Base-by-base conservation (phyloP, 1,140 invertebrate genomes). In the Aphelenchoides fujianensis region DNA sequence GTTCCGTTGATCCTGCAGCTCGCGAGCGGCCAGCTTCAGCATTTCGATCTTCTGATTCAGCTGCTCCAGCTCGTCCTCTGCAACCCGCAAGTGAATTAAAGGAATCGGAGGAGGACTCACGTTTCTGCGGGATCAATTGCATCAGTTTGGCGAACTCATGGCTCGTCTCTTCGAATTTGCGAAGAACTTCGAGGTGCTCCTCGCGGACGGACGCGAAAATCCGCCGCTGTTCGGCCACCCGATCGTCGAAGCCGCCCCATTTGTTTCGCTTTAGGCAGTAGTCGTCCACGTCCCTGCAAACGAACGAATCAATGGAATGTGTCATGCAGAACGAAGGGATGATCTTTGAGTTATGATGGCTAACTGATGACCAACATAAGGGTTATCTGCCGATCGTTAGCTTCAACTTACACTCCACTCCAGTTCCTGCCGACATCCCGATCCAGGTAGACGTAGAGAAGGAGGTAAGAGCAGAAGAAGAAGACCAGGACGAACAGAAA, bases 1-100 rank as follows among this genome's bases (percentile, higher is more conserved):
- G 55, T 74, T 84, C 52, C 74, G 68, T 27, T 57, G 55, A 53
- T 82, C 80, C n/a, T 69, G 71, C 16, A 82, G 63, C 63, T 82
- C 80, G n/a, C 30, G 48, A 7, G 35, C 32, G 19, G 72, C 9
- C 34, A 76, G 27, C 30, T 69, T 31, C 32, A 76, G 48, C 63
- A 74, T 66, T 54, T 74, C 78, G 12, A 76, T 78, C 3, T 71
- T 28, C 35, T 75, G 28, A 32, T 80, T 57, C 31, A 76, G 9
- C 30, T 79, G 55, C 16, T 31, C 54, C 12, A 76, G 54, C 48
- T 79, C 75, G 30, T 72, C 76, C 35, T 76, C 75, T 76, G 61
- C n/a, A 67, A 79, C 36, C 27, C 19, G 9, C 0, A 19, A 67
- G 16, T 31, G 35, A 73, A 55, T 19, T 41, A 48, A 41, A 66